Conservation (phyloP, 2,113 vertebrate genomes). For the Poecile atricapillus region DNA sequence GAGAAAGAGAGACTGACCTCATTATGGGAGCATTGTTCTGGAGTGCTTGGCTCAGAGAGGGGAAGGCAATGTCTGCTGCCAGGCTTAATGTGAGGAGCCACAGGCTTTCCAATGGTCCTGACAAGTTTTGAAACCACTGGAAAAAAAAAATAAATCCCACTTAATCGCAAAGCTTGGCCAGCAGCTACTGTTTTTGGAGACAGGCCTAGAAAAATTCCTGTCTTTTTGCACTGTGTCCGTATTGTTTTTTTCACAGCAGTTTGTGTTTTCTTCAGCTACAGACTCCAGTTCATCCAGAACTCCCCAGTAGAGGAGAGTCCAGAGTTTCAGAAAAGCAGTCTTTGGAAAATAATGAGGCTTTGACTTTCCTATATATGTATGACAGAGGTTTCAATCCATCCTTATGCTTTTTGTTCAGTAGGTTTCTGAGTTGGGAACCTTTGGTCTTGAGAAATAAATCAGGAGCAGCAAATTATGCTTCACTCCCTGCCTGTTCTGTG, state of each 20-base stretch:
- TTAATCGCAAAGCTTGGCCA: not conserved
- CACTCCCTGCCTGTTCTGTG: not conserved
- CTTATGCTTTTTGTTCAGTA: not conserved
- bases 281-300: not conserved
- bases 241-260: not conserved
- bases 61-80: not conserved
- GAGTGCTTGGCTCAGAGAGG: not conserved
- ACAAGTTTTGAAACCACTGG: not conserved
- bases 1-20: not conserved
- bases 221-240: not conserved
- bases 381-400: not conserved
- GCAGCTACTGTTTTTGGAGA: not conserved
- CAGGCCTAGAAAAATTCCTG: not conserved
- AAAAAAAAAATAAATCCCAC: not conserved
- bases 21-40: not conserved
- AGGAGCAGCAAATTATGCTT: not conserved
- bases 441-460: not conserved
- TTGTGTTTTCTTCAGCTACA: not conserved
- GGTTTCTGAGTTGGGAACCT: not conserved
- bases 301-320: not conserved
- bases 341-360: not conserved
- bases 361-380: not conserved
- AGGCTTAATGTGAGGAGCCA: not conserved
- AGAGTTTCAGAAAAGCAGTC: not conserved
- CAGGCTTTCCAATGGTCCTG: not conserved